A percentile compares a stretch with the other conserved stretches of the same genome.
These are phyloP conservation scores for Serilophus lunatus DNA, from an alignment of 2,113 vertebrate genomes.

Conservation along the genomic window DNA sequence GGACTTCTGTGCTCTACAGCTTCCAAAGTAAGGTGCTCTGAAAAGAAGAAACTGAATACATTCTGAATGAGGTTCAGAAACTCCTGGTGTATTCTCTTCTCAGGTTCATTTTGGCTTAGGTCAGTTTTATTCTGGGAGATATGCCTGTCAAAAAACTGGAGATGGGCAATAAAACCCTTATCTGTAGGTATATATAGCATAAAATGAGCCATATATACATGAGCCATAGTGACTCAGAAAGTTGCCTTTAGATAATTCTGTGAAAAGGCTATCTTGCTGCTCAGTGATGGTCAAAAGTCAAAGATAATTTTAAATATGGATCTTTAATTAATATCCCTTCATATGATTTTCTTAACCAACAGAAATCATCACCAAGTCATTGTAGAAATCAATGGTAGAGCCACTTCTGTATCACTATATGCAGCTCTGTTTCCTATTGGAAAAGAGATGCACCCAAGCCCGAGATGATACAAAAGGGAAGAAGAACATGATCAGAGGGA, in stretches of 20 bases:
- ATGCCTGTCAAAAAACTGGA: background rate
- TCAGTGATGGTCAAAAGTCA: background rate
- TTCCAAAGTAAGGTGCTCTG: background rate
- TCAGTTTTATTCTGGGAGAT: background rate
- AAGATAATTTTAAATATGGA: background rate
- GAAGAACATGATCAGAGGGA: background rate
- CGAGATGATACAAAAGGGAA: background rate
- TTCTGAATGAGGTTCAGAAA: background rate
- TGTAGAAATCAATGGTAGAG: background rate
- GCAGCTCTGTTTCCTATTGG: background rate
- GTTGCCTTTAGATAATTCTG: background rate
- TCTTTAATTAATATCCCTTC: background rate
- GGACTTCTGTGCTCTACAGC: background rate
- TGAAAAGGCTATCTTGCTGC: background rate
- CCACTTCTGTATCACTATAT: background rate
- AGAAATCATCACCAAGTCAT: background rate
- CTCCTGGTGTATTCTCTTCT: background rate
- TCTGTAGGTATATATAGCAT: background rate
- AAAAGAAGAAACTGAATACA: background rate
- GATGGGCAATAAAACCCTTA: background rate
- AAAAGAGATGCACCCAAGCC: background rate
- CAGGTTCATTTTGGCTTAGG: background rate
- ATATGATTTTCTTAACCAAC: background rate
- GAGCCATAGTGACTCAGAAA: background rate
- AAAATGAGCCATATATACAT: background rate